These are phyloP conservation scores for Sapayoa aenigma DNA, from an alignment of 2,113 vertebrate genomes.

Conservation along the genomic window DNA sequence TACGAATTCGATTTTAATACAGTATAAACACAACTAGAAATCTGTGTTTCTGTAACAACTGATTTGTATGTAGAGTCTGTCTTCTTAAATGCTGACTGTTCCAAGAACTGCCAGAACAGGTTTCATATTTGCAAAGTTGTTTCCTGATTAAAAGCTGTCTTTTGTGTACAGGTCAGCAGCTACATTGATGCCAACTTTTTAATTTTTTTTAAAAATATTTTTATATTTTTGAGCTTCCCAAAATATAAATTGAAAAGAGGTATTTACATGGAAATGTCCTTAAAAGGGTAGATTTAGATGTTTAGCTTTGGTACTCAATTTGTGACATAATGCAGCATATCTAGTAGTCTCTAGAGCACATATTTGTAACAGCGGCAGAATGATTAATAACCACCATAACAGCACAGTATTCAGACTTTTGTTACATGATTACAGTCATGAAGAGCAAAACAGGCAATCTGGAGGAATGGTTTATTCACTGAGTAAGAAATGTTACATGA, in stretches of 20 bases:
- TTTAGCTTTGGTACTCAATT: constrained; percentile 35
- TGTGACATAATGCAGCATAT: constrained; percentile 31
- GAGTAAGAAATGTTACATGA: neutral
- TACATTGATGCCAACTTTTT: constrained; percentile 17
- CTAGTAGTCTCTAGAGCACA: constrained; percentile 35
- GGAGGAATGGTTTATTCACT: constrained; percentile 12
- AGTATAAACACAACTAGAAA: neutral
- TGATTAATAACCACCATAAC: constrained; percentile 61
- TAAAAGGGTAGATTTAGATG: constrained; percentile 13
- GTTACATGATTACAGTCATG: constrained; percentile 38
- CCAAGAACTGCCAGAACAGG: constrained; percentile 19
- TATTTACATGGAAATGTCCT: constrained; percentile 39
- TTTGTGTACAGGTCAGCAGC: constrained; percentile 56
- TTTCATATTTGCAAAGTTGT: constrained; percentile 57
- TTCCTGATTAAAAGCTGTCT: constrained; percentile 47
- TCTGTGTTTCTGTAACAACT: neutral
- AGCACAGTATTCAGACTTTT: constrained; percentile 48
- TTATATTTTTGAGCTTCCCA: neutral
- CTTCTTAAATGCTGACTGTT: constrained; percentile 10
- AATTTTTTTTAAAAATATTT: neutral
- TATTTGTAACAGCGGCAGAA: constrained; percentile 48
- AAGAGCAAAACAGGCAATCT: constrained; percentile 33
- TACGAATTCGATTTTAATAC: neutral
- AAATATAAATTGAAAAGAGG: constrained; percentile 58
- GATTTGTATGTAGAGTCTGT: constrained; percentile 35